Conservation (phyloP, 2,888 invertebrate species). For the Periphyllus acericola region DNA sequence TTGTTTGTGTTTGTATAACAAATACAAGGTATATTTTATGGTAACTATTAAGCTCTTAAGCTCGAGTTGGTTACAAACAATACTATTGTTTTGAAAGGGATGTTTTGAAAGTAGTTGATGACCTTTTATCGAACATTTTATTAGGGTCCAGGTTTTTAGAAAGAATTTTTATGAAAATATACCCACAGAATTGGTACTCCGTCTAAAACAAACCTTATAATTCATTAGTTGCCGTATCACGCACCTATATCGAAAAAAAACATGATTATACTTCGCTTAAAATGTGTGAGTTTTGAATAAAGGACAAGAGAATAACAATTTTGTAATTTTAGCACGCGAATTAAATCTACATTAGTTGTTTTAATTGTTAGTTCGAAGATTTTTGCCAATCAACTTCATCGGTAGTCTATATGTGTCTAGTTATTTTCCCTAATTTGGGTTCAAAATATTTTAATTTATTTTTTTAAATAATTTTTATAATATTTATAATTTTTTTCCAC, state of each 20-base stretch:
- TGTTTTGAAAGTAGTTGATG: conserved; percentile 13
- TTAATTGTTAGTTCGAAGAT: too few species aligned
- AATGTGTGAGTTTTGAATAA: not conserved
- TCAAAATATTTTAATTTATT: too few species aligned
- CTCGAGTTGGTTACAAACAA: conserved; percentile 9
- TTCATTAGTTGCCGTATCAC: not conserved
- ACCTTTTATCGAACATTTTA: conserved; percentile 32
- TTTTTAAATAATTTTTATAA: too few species aligned
- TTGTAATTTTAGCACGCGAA: too few species aligned
- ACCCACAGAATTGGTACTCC: conserved; percentile 7
- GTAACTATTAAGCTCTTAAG: not conserved
- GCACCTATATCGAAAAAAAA: not conserved
- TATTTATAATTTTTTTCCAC: too few species aligned
- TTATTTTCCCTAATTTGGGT: too few species aligned
- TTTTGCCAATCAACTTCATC: too few species aligned
- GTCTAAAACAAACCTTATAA: conserved; percentile 3
- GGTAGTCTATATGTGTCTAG: too few species aligned
- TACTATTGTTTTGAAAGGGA: conserved; percentile 29
- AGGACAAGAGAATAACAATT: not conserved
- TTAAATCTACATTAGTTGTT: too few species aligned
- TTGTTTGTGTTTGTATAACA: not conserved
- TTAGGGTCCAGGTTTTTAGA: not conserved
- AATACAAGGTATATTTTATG: not conserved
- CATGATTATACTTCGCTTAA: not conserved
- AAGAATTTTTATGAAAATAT: not conserved